Evolutionary conservation across 2,888 invertebrate species (phyloP).

Genomic region (Cybosia mesomella): DNA sequence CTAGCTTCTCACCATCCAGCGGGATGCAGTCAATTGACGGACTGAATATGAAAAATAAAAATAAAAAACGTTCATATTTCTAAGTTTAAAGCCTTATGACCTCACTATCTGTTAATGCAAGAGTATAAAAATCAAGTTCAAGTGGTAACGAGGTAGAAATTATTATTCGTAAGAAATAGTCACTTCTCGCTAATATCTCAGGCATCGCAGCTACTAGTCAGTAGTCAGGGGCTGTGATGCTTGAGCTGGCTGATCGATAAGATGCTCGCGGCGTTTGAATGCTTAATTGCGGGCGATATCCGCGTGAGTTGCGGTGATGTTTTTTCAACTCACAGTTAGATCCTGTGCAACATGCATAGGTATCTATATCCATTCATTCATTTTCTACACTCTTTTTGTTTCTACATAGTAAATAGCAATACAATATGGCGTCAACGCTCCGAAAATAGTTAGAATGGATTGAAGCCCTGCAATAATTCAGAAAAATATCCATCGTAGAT

Average conservation of each 20-base stretch:
- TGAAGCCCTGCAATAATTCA: too few relatives aligned
- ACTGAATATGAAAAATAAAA: too few relatives aligned
- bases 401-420: neutral
- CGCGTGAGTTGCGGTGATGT: slow-evolving; percentile 37
- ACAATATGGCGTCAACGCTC: too few relatives aligned
- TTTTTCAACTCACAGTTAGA: slow-evolving; percentile 27
- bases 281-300: slow-evolving; percentile 45
- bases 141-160: neutral
- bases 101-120: neutral
- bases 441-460: too few relatives aligned
- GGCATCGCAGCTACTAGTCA: neutral
- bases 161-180: neutral
- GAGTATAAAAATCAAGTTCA: slow-evolving; percentile 34
- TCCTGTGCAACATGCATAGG: slow-evolving; percentile 28
- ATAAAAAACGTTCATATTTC: too few relatives aligned
- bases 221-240: neutral
- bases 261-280: slow-evolving; percentile 48
- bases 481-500: too few relatives aligned
- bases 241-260: too few relatives aligned
- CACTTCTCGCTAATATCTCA: neutral
- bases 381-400: neutral
- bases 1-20: too few relatives aligned
- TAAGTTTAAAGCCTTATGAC: neutral
- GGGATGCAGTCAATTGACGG: too few relatives aligned
- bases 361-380: slow-evolving; percentile 21